Percentiles rank a stretch among this genome's conserved stretches.
Evolutionary conservation across 1,140 invertebrate genomes (phyloP).

Genomic region (Drosophila sp.): DNA sequence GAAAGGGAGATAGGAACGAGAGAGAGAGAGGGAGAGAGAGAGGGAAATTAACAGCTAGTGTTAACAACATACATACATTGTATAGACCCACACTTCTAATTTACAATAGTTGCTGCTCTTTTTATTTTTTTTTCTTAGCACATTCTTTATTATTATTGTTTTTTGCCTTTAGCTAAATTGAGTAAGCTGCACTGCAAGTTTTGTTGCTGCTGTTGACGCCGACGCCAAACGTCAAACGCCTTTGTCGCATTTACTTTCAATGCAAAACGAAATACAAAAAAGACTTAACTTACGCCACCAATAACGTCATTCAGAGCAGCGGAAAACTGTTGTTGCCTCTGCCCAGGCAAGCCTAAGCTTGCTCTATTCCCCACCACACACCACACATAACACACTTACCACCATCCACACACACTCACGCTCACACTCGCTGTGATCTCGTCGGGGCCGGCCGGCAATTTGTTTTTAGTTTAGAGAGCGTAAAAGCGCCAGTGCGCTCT

Average conservation of each 20-base stretch:
- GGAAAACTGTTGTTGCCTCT: slow-evolving; percentile 5
- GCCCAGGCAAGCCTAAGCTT: slow-evolving; percentile 1
- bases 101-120: not conserved
- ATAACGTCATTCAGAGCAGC: slow-evolving; percentile 61
- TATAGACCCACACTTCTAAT: not conserved
- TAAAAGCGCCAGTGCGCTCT: slow-evolving; percentile 4
- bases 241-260: slow-evolving; percentile 47
- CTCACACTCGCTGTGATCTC: slow-evolving; percentile 26
- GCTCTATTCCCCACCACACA: not conserved
- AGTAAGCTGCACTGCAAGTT: slow-evolving; percentile 22
- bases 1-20: not conserved
- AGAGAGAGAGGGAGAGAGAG: not conserved
- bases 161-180: slow-evolving; percentile 28
- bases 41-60: not conserved
- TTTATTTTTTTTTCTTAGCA: not conserved
- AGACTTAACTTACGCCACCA: slow-evolving; percentile 65
- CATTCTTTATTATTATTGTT: slow-evolving; percentile 23
- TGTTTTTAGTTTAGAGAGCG: slow-evolving; percentile 24
- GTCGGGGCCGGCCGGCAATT: slow-evolving; percentile 70
- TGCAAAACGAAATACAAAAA: slow-evolving; percentile 38
- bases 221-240: slow-evolving; percentile 16
- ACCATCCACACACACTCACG: not conserved
- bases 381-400: not conserved
- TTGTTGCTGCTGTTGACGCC: slow-evolving; percentile 11
- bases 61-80: slow-evolving; percentile 7